Evolutionary conservation across 2,797 vertebrate genomes (phyloP).

Genomic region (Eutrigla gurnardus): DNA sequence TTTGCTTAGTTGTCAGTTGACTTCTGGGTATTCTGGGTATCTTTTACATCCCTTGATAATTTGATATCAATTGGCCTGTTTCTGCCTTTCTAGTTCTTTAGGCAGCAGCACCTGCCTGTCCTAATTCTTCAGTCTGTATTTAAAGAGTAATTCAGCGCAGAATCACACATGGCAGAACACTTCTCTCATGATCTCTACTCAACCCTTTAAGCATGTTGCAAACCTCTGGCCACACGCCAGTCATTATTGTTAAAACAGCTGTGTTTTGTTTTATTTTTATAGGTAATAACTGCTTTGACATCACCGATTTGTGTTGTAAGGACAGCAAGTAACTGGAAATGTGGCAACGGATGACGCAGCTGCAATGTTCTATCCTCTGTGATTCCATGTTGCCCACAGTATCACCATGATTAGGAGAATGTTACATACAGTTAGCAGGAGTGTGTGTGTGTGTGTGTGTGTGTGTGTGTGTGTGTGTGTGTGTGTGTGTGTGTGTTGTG

Average conservation of each 20-base stretch:
- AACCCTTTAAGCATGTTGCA: neutral
- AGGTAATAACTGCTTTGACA: constrained; percentile 16
- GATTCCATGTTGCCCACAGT: constrained; percentile 36
- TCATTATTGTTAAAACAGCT: neutral
- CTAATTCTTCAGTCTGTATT: neutral
- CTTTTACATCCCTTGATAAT: constrained; percentile 50
- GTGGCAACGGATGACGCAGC: constrained; percentile 18
- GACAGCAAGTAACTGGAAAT: constrained; percentile 23
- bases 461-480: constrained; percentile 10
- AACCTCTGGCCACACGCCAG: neutral
- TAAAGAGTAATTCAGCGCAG: neutral
- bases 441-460: constrained; percentile 4
- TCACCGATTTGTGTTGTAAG: constrained; percentile 14
- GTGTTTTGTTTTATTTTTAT: constrained; percentile 5
- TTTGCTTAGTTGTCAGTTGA: constrained; percentile 42
- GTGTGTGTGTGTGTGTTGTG: constrained; percentile 32
- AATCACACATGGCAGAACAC: constrained; percentile 11
- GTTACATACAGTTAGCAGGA: constrained; percentile 47
- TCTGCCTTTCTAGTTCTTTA: constrained; percentile 31
- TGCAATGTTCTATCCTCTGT: constrained; percentile 15
- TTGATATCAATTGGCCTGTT: constrained; percentile 54
- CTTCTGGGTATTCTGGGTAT: constrained; percentile 43
- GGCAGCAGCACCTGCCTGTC: neutral
- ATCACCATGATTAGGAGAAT: no score
- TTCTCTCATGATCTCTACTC: neutral